Evolutionary conservation across 2,113 vertebrate genomes (phyloP).

Genomic region (Tetrax tetrax): DNA sequence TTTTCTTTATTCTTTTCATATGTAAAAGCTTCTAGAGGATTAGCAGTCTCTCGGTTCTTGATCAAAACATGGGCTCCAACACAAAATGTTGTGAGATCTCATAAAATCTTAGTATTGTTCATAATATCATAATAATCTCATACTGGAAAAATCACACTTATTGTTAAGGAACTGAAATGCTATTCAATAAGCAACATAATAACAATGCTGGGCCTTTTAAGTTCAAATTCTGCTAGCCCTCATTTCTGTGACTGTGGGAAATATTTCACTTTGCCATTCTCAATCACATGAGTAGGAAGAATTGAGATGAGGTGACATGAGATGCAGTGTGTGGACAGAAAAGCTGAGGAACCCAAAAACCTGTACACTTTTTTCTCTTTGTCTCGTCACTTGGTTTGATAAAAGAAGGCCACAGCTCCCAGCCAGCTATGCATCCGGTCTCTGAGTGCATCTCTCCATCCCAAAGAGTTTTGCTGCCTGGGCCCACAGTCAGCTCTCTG

Average conservation of each 20-base stretch:
- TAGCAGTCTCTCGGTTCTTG: not conserved
- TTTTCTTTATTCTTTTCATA: conserved; percentile 35
- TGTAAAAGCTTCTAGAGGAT: not conserved
- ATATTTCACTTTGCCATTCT: not conserved
- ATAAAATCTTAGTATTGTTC: not conserved
- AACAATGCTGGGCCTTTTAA: not conserved
- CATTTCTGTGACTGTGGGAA: not conserved
- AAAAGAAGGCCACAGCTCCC: not conserved
- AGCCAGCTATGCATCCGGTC: not conserved
- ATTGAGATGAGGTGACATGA: not conserved
- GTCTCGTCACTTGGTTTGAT: not conserved
- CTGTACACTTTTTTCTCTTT: not conserved
- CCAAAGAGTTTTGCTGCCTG: not conserved
- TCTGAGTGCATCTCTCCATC: not conserved
- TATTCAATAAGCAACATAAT: not conserved
- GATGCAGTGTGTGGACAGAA: not conserved
- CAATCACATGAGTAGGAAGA: not conserved
- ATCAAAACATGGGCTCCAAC: not conserved
- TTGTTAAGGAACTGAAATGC: not conserved
- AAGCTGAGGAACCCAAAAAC: accelerated
- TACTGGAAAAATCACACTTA: not conserved
- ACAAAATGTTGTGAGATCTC: not conserved
- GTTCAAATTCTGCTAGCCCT: not conserved
- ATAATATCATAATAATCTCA: not conserved
- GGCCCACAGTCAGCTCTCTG: not conserved